Evolutionary conservation across 2,797 vertebrate species (phyloP).

Genomic region (Alectoris magna): DNA sequence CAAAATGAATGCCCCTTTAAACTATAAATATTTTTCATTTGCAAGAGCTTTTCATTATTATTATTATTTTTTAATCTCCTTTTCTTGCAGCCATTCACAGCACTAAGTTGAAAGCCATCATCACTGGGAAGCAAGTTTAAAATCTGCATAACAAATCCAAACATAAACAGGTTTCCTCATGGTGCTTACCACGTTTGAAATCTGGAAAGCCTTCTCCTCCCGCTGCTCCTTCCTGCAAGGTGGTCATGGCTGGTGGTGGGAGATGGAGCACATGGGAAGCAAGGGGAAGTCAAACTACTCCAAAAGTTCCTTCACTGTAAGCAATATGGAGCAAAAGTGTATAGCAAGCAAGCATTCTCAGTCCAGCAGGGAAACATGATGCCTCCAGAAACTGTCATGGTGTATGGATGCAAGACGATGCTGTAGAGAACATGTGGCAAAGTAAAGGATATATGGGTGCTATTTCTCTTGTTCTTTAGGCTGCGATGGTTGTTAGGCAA

Average conservation of each 20-base stretch:
- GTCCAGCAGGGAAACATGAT: neutral
- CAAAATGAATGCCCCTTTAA: neutral
- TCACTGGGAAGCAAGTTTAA: neutral
- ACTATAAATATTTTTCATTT: neutral
- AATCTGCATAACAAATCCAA: neutral
- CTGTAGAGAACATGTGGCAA: neutral
- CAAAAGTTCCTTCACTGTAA: neutral
- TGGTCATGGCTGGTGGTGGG: rapidly evolving
- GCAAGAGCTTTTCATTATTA: neutral
- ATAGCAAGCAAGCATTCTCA: neutral
- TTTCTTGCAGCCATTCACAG: neutral
- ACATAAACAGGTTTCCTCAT: neutral
- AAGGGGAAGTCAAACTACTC: neutral
- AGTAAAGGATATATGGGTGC: neutral
- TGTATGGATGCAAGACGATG: rapidly evolving
- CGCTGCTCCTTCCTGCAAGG: rapidly evolving
- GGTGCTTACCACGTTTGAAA: neutral
- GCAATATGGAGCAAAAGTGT: neutral
- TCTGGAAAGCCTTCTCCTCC: neutral
- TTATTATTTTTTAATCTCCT: neutral
- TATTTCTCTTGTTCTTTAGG: neutral
- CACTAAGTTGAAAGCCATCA: neutral
- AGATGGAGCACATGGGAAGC: rapidly evolving
- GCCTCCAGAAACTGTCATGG: neutral
- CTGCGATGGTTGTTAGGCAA: neutral